These are phyloP conservation scores for Panopea generosa DNA, from an alignment of 2,888 invertebrate species.

Conservation along the genomic window DNA sequence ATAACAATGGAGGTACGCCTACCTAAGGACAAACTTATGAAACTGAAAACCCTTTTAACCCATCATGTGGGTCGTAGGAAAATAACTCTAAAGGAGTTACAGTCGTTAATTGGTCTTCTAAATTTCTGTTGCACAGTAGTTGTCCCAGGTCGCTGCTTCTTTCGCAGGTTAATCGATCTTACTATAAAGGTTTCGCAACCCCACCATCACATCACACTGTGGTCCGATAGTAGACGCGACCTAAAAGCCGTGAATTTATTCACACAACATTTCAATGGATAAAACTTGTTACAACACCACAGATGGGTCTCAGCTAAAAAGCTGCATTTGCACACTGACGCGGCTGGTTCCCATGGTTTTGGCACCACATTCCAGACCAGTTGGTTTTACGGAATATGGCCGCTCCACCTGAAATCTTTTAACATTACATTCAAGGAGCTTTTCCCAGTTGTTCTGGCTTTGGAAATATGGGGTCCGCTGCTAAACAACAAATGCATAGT, in stretches of 20 bases:
- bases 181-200: slow-evolving; percentile 30
- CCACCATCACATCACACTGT: slow-evolving; percentile 35
- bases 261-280: slow-evolving; percentile 46
- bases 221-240: slow-evolving; percentile 23
- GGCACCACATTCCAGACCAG: slow-evolving; percentile 34
- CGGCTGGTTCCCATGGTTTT: slow-evolving; percentile 48
- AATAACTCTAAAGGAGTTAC: slow-evolving; percentile 2
- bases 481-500: slow-evolving; percentile 11
- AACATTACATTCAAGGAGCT: slow-evolving; percentile 37
- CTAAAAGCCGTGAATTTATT: slow-evolving; percentile 35
- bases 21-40: slow-evolving; percentile 22
- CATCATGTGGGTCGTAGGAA: too few relatives aligned
- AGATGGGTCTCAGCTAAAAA: slow-evolving; percentile 11
- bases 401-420: background rate
- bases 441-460: slow-evolving; percentile 17
- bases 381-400: slow-evolving; percentile 49
- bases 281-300: slow-evolving; percentile 19
- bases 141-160: slow-evolving; percentile 32
- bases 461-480: slow-evolving; percentile 25
- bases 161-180: slow-evolving; percentile 32
- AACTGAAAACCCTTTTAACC: slow-evolving; percentile 23
- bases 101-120: slow-evolving; percentile 31
- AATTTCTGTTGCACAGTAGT: slow-evolving; percentile 46
- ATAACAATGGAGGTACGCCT: slow-evolving; percentile 35
- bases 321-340: slow-evolving; percentile 35